Percentiles rank a stretch among this genome's conserved stretches.
Conservation (phyloP, 2,888 invertebrate genomes). For the Polydrusus pterygomalis region DNA sequence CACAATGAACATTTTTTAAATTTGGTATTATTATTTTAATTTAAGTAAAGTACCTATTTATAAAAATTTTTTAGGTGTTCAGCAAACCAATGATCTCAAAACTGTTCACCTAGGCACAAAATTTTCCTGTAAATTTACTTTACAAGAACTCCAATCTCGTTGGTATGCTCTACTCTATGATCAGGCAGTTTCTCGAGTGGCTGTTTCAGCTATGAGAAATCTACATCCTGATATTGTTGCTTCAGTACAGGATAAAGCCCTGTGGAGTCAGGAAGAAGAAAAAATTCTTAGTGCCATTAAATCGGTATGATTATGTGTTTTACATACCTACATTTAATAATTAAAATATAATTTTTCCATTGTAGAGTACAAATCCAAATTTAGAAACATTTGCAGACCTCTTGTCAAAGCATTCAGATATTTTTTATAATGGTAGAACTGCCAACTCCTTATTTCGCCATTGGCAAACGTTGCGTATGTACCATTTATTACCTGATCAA, state of each 20-base stretch:
- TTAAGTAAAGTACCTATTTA: too few relatives aligned
- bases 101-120: constrained; percentile 93
- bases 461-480: constrained; percentile 95
- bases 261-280: constrained; percentile 94
- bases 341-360: constrained; percentile 42
- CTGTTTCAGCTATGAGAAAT: constrained; percentile 94
- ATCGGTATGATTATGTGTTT: constrained; percentile 76
- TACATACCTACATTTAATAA: constrained; percentile 5
- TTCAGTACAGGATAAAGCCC: constrained; percentile 89
- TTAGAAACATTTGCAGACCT: constrained; percentile 89
- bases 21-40: too few relatives aligned
- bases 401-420: constrained; percentile 86
- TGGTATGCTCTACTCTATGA: constrained; percentile 98
- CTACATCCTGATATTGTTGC: constrained; percentile 93
- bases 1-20: too few relatives aligned
- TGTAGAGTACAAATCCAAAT: constrained; percentile 82
- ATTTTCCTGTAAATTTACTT: constrained; percentile 95
- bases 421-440: constrained; percentile 92
- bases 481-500: constrained; percentile 93
- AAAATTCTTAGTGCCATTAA: constrained; percentile 86
- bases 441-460: constrained; percentile 89
- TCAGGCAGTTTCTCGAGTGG: constrained; percentile 93
- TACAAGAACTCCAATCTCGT: constrained; percentile 94
- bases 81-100: constrained; percentile 88
- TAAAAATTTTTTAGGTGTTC: constrained; percentile 74